phyloP scores from a whole-genome alignment of 2,888 invertebrate genomes.

The Venusia cambrica region DNA sequence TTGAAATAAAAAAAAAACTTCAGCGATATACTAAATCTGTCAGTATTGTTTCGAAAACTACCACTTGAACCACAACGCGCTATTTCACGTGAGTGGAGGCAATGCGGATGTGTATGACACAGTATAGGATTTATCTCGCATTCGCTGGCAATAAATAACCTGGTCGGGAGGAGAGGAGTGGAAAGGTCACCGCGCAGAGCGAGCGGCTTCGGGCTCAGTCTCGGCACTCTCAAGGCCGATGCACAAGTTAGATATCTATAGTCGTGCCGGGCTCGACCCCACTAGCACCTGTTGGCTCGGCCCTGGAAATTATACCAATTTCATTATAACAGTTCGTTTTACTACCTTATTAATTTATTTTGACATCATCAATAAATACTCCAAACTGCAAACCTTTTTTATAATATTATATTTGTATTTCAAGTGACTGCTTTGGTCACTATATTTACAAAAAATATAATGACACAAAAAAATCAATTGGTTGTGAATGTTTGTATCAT shows the following conservation, averaged over 20 bases:
- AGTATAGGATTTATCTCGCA: slow-evolving; percentile 64
- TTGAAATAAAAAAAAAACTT: no score
- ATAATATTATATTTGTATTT: no score
- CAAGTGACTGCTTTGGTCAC: no score
- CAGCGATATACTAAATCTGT: no score
- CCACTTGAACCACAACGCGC: slow-evolving; percentile 42
- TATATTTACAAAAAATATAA: no score
- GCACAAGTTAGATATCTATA: slow-evolving; percentile 59
- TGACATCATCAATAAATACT: no score
- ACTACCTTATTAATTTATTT: slow-evolving; percentile 7
- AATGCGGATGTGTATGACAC: slow-evolving; percentile 62
- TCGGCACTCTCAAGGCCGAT: slow-evolving; percentile 68
- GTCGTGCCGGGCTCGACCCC: slow-evolving; percentile 57
- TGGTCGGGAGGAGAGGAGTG: slow-evolving; percentile 49
- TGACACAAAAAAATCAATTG: no score
- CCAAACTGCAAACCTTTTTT: no score
- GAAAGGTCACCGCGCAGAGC: slow-evolving; percentile 53
- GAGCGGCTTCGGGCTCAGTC: slow-evolving; percentile 41
- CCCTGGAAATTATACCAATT: slow-evolving; percentile 32
- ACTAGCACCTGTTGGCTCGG: slow-evolving; percentile 48
- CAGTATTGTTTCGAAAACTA: slow-evolving; percentile 38
- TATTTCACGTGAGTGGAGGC: slow-evolving; percentile 42
- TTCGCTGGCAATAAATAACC: slow-evolving; percentile 62
- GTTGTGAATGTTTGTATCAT: no score
- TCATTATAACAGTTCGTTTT: slow-evolving; percentile 23